Evolutionary conservation across 2,888 invertebrate species (phyloP).

Genomic region (Ochropleura plecta): DNA sequence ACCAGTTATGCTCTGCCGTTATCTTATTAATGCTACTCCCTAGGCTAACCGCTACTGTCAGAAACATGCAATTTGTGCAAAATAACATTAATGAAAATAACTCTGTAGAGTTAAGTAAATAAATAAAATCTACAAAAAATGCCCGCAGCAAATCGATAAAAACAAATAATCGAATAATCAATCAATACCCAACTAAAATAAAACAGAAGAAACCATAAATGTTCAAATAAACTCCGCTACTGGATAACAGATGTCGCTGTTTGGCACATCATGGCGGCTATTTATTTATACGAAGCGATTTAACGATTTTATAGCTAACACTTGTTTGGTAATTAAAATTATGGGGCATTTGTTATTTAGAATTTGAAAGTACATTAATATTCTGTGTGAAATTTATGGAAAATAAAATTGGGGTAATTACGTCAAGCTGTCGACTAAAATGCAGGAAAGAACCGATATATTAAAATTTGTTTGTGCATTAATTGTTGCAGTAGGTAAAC

Average conservation of each 20-base stretch:
- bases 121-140: constrained; percentile 43
- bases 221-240: constrained; percentile 59
- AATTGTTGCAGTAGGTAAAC: constrained; percentile 19
- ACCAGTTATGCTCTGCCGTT: neutral
- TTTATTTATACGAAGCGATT: constrained; percentile 69
- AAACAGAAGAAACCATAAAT: constrained; percentile 63
- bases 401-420: constrained; percentile 29
- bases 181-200: constrained; percentile 65
- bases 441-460: constrained; percentile 17
- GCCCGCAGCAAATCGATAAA: constrained; percentile 54
- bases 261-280: constrained; percentile 60
- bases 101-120: constrained; percentile 5
- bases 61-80: constrained; percentile 11
- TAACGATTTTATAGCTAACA: constrained; percentile 64
- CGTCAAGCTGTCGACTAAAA: constrained; percentile 17
- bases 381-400: constrained; percentile 34
- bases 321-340: constrained; percentile 71
- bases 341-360: constrained; percentile 62
- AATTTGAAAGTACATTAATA: constrained; percentile 42
- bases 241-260: constrained; percentile 74
- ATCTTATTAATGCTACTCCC: neutral
- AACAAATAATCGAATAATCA: constrained; percentile 61
- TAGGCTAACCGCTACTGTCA: neutral
- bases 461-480: constrained; percentile 30
- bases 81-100: constrained; percentile 36